A percentile compares a stretch with the other conserved stretches of the same genome.
Evolutionary conservation across 2,797 vertebrate genomes (phyloP).

Genomic region (Crocidura indochinensis): DNA sequence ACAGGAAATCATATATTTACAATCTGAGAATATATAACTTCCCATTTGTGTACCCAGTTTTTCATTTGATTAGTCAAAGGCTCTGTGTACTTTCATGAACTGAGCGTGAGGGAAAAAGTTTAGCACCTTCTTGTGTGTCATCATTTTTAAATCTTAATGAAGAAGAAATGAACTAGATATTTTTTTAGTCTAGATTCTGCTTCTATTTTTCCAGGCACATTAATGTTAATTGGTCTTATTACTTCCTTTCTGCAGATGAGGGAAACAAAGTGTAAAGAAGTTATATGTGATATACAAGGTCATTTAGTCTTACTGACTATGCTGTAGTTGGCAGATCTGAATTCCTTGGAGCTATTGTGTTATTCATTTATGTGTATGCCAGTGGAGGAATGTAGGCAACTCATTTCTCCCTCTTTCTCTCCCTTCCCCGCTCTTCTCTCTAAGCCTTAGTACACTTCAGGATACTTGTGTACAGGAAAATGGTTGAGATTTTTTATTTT

Average conservation of each 20-base stretch:
- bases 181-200: neutral
- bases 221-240: neutral
- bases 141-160: slow-evolving; percentile 8
- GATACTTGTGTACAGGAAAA: neutral
- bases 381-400: neutral
- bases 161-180: slow-evolving; percentile 38
- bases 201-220: neutral
- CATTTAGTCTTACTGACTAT: neutral
- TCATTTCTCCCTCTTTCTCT: too few species aligned
- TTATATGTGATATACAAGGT: neutral
- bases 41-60: neutral
- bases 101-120: neutral
- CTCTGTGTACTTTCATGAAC: slow-evolving; percentile 19
- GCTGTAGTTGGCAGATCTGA: neutral
- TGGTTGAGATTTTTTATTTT: neutral
- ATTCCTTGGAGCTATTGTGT: neutral
- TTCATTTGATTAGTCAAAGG: neutral
- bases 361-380: neutral
- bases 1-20: neutral
- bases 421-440: neutral
- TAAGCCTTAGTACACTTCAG: neutral
- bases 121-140: neutral
- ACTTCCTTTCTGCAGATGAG: neutral
- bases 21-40: neutral
- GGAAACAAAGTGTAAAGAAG: neutral